phyloP scores from a whole-genome alignment of 2,797 vertebrate genomes.

The Sebastes oblongus region DNA sequence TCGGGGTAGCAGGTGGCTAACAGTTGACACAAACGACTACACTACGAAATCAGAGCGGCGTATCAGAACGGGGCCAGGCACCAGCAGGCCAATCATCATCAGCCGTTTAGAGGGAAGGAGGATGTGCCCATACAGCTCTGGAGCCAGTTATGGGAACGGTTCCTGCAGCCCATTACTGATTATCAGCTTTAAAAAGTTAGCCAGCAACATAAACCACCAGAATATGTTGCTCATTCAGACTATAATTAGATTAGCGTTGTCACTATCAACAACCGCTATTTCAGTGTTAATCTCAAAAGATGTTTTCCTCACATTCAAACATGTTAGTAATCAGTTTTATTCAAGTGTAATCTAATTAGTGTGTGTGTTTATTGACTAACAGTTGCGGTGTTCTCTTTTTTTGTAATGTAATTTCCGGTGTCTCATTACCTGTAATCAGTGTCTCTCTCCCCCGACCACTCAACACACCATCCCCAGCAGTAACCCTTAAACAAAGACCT shows the following conservation, averaged over 20 bases:
- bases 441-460: constrained; percentile 11
- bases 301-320: constrained; percentile 28
- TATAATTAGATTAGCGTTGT: constrained; percentile 10
- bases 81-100: constrained; percentile 43
- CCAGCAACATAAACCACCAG: constrained; percentile 18
- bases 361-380: not conserved
- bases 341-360: constrained; percentile 32
- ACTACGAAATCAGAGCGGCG: constrained; percentile 26
- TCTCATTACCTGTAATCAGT: constrained; percentile 65
- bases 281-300: not conserved
- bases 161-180: constrained; percentile 33
- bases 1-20: constrained; percentile 48
- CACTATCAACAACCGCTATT: not conserved
- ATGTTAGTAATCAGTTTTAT: not conserved
- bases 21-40: constrained; percentile 40
- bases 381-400: constrained; percentile 8
- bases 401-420: constrained; percentile 52
- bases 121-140: constrained; percentile 6
- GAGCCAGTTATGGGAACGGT: constrained; percentile 15
- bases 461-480: not conserved
- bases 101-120: constrained; percentile 9
- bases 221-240: constrained; percentile 32
- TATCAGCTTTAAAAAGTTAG: constrained; percentile 12
- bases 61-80: constrained; percentile 28
- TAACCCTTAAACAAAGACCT: constrained; percentile 56